Conservation (phyloP, 1,140 invertebrate genomes). For the Cepaea nemoralis region DNA sequence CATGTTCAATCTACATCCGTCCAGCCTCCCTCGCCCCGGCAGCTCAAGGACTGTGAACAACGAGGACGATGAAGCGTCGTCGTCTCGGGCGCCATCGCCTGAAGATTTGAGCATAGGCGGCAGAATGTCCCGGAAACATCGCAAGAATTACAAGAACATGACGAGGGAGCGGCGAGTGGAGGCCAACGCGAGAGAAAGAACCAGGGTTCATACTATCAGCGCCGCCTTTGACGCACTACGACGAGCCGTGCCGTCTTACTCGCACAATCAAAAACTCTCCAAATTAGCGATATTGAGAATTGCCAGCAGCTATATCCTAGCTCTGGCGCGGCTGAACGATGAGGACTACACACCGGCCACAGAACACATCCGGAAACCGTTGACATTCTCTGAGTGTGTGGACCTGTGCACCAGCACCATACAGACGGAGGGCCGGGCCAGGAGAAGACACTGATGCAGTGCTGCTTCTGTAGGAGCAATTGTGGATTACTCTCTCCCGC, state of each 20-base stretch:
- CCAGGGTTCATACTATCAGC: slow-evolving; percentile 93
- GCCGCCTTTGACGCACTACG: slow-evolving; percentile 92
- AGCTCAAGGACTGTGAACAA: background rate
- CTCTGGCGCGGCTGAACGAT: slow-evolving; percentile 80
- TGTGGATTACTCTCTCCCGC: background rate
- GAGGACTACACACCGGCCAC: slow-evolving; percentile 59
- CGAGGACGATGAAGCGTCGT: slow-evolving; percentile 8
- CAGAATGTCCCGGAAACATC: slow-evolving; percentile 69
- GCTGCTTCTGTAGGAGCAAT: no score
- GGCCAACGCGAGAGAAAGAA: slow-evolving; percentile 91
- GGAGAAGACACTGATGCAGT: slow-evolving; percentile 71
- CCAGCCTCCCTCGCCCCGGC: background rate
- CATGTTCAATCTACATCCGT: background rate
- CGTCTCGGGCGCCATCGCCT: slow-evolving; percentile 35
- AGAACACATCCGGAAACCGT: slow-evolving; percentile 66
- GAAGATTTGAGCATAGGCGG: slow-evolving; percentile 44
- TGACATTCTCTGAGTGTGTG: slow-evolving; percentile 82
- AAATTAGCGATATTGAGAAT: slow-evolving; percentile 92
- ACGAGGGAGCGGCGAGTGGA: slow-evolving; percentile 90
- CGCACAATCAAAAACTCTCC: slow-evolving; percentile 91
- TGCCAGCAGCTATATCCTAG: slow-evolving; percentile 85
- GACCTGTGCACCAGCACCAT: slow-evolving; percentile 89
- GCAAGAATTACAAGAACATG: slow-evolving; percentile 95
- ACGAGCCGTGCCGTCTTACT: slow-evolving; percentile 87
- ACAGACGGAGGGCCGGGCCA: slow-evolving; percentile 89